Evolutionary conservation across 2,113 vertebrate genomes (phyloP).

Genomic region (Opisthocomus hoazin): DNA sequence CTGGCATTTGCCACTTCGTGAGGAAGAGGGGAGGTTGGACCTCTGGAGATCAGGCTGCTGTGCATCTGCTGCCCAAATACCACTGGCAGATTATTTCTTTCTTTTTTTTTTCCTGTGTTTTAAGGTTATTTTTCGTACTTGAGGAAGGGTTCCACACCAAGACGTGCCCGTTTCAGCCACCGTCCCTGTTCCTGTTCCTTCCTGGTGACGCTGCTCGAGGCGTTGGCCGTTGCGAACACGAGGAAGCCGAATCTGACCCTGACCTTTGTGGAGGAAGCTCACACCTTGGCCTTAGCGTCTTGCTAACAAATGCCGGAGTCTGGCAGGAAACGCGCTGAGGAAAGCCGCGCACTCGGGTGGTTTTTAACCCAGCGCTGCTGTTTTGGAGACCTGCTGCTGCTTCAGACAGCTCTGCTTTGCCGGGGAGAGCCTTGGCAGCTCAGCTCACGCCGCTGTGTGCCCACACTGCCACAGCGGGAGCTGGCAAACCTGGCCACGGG

Average conservation of each 20-base stretch:
- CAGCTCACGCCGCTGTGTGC: rapidly evolving
- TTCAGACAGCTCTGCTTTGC: neutral
- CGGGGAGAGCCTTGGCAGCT: neutral
- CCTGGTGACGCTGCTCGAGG: neutral
- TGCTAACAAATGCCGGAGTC: neutral
- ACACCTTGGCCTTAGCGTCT: neutral
- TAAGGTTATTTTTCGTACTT: neutral
- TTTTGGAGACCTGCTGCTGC: neutral
- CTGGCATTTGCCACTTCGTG: rapidly evolving
- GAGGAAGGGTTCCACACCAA: neutral
- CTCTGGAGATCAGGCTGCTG: too few relatives aligned
- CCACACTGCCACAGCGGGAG: neutral
- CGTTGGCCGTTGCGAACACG: rapidly evolving
- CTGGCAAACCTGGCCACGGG: neutral
- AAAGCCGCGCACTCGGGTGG: rapidly evolving
- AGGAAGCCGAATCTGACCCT: neutral
- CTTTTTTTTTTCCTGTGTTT: neutral
- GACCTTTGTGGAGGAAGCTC: neutral
- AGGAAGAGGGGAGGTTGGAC: neutral
- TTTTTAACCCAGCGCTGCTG: neutral
- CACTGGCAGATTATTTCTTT: neutral
- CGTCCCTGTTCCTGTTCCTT: neutral
- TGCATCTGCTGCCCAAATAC: neutral
- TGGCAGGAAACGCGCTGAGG: neutral
- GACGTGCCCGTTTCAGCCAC: neutral